Percentiles rank a stretch among this genome's conserved stretches.
Evolutionary conservation across 2,888 invertebrate species (phyloP).

Genomic region (Meloe dianella): DNA sequence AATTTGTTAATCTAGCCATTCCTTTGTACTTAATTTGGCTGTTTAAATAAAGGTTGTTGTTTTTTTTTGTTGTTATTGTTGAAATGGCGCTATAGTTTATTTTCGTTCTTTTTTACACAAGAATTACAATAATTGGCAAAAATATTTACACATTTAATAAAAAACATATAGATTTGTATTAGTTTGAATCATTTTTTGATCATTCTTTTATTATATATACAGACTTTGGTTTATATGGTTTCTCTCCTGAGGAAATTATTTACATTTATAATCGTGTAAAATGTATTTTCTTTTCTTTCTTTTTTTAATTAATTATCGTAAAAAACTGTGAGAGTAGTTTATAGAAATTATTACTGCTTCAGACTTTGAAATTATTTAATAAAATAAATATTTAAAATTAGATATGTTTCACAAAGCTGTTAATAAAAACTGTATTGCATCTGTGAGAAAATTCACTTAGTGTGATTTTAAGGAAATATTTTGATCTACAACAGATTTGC

Average conservation of each 20-base stretch:
- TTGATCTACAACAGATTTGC: neutral
- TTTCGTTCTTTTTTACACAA: constrained; percentile 33
- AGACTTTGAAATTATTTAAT: constrained; percentile 9
- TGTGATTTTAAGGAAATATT: neutral
- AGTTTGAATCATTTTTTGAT: constrained; percentile 32
- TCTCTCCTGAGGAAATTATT: constrained; percentile 48
- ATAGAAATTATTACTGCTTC: constrained; percentile 24
- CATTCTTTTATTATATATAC: constrained; percentile 35
- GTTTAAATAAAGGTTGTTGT: neutral
- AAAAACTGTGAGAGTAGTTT: constrained; percentile 19
- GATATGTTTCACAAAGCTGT: constrained; percentile 31
- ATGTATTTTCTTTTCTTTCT: neutral
- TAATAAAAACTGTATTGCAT: constrained; percentile 18
- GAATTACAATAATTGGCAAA: constrained; percentile 39
- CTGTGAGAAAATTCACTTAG: neutral
- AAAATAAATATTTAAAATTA: constrained; percentile 31
- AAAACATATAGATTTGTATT: constrained; percentile 43
- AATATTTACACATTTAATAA: constrained; percentile 47
- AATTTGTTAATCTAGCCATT: constrained; percentile 14
- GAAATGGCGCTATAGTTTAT: constrained; percentile 29
- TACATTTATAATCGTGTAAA: constrained; percentile 21
- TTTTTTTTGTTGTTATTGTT: no score
- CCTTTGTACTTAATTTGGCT: constrained; percentile 4
- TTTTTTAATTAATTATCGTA: constrained; percentile 35
- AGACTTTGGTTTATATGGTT: constrained; percentile 45